These are phyloP conservation scores for Avahi laniger DNA, from an alignment of 2,797 vertebrate genomes.

Conservation along the genomic window DNA sequence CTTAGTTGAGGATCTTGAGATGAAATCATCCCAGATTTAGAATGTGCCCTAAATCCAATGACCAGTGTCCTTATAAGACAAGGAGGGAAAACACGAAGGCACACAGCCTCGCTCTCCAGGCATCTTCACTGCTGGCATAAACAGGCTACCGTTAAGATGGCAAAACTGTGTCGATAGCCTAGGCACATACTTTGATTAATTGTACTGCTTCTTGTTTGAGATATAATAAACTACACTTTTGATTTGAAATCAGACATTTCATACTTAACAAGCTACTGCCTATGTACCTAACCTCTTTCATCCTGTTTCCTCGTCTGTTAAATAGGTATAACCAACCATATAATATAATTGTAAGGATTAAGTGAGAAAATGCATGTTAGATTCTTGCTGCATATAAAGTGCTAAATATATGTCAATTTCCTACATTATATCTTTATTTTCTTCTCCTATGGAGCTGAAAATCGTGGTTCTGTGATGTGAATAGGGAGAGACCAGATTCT, in stretches of 20 bases:
- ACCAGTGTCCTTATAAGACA: background rate
- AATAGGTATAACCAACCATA: background rate
- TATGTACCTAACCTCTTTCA: background rate
- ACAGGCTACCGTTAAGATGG: too few species aligned
- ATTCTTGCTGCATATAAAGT: background rate
- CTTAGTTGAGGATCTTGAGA: background rate
- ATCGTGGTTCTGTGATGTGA: background rate
- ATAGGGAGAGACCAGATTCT: background rate
- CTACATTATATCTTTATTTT: background rate
- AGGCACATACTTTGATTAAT: too few species aligned
- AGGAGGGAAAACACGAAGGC: background rate
- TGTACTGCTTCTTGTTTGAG: too few species aligned
- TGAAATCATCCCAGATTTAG: background rate
- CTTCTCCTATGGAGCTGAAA: background rate
- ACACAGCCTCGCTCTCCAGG: background rate
- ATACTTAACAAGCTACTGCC: too few species aligned
- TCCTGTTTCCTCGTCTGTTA: background rate
- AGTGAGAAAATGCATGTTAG: background rate
- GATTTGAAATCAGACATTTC: too few species aligned
- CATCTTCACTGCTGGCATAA: too few species aligned
- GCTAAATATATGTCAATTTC: background rate
- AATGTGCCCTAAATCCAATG: background rate
- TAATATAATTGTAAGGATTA: background rate
- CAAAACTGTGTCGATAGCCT: too few species aligned
- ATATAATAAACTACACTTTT: too few species aligned